Percentiles rank a stretch among this genome's conserved stretches.
phyloP scores from a whole-genome alignment of 2,113 vertebrate genomes.

The Nannospalax galili region DNA sequence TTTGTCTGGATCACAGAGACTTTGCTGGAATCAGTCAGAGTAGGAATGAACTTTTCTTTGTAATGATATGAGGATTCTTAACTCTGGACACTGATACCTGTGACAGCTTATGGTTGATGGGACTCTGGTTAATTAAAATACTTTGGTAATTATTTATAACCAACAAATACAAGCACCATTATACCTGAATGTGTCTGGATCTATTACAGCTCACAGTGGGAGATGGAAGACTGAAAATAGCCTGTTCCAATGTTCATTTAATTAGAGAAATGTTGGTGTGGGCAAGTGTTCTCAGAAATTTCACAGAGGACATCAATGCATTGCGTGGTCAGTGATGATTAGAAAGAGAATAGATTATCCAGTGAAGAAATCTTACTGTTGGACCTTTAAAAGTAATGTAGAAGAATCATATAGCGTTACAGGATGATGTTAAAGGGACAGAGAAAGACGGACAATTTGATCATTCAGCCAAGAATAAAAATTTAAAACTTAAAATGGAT shows the following conservation, averaged over 20 bases:
- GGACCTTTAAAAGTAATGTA: neutral
- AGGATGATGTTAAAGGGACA: neutral
- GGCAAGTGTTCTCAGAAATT: neutral
- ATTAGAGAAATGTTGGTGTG: constrained; percentile 24
- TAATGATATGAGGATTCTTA: neutral
- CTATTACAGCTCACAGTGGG: neutral
- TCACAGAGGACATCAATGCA: constrained; percentile 25
- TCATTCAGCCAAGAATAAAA: constrained; percentile 36
- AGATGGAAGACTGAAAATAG: neutral
- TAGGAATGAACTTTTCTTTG: neutral
- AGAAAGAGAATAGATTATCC: constrained; percentile 11
- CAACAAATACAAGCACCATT: constrained; percentile 13
- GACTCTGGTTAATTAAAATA: constrained; percentile 1
- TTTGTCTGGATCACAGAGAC: neutral
- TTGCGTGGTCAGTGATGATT: neutral
- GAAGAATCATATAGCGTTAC: neutral
- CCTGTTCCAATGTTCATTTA: neutral
- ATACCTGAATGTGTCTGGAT: neutral
- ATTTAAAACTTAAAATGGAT: constrained; percentile 40
- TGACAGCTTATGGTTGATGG: neutral
- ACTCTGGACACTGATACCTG: neutral
- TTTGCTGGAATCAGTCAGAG: neutral
- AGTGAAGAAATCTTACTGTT: constrained; percentile 1
- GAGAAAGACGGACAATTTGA: neutral
- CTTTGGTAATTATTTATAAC: neutral